Base-by-base conservation (phyloP, 2,888 invertebrate genomes). In the Stenodema calcarata region DNA sequence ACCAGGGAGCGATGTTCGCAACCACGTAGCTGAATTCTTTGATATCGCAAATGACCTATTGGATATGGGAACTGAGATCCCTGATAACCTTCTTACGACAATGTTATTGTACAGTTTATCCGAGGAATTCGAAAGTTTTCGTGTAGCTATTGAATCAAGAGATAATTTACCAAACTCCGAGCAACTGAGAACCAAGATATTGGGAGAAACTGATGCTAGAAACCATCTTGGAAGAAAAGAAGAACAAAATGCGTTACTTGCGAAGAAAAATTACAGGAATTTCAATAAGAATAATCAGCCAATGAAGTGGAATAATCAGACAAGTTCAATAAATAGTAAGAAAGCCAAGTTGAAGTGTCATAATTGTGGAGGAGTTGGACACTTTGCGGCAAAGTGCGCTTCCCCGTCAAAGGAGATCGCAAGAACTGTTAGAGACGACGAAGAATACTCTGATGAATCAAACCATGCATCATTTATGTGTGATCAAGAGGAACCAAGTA, bases 181-280 rank as follows among this genome's bases (percentile, higher is more conserved):
- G 50, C 47, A 23, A 16, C 23, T 79, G 23, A 44, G 47, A 79
- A 79, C 30, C 1, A 79, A 79, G 18, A 79, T 79, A 44, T 23
- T 44, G 27, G 79, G 35, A n/a, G 79, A 79, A 79, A 47, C 47
- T 47, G 79, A 79, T 27, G 47, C 79, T 47, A 9, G 79, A 79
- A 44, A 47, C n/a, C 44, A 79, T 47, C 35, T 76, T 30, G 18
- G 47, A 47, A 47, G 47, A 47, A 47, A 3, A 16, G 27, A 79
- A 42, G 47, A 47, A 12, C 23, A 47, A 28, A 47, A 79, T 47
- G 79, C 79, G 11, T 50, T 47, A 47, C 27, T 79, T 11, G 27
- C 47, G 23, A 79, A 79, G 47, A 79, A 79, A 16, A 79, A 18
- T 12, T 47, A 47, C 47, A 47, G 7, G 16, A 47, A 12, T 12